Evolutionary conservation across 2,888 invertebrate genomes (phyloP), one percentile per base, ranked within the genome.

Genomic region (Caenorhabditis japonica): DNA sequence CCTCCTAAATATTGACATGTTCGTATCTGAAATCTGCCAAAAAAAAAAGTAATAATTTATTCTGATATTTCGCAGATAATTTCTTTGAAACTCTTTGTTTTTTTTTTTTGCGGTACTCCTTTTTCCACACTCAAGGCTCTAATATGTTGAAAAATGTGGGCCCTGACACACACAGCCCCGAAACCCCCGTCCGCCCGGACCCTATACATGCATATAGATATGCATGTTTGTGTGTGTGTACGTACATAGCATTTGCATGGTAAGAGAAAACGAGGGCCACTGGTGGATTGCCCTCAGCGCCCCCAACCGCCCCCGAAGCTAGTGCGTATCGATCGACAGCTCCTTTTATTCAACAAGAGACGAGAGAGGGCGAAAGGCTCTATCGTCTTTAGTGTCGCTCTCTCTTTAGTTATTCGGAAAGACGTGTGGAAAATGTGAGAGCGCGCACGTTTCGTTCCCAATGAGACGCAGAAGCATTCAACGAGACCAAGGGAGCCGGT

Each of bases 241-340:
- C 68, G 56, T 51, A 56, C 43, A 66, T 56, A 69, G 59, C 69
- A 69, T 69, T 69, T 69, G 69, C 69, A 69, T 69, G 69, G 69
- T 60, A 59, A 59, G 51, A 59, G 60, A 60, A 46, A 60, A 60
- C 43, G 69, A 47, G 56, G 53, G n/a, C 38, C 33, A 53, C 55
- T 55, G 64, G 61, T 53, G 69, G 46, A 58, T 70, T 56, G 60
- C 53, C 69, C 59, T 69, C 68, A 68, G 46, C 47, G 69, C 69
- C 46, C 41, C 41, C 60, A 36, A 10, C 41, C 53, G 15, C 15
- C 43, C 25, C 53, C 19, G 17, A 10, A 36, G n/a, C 39, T 46
- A 39, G 53, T 34, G 62, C 53, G 53, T 64, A 61, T 61, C 56
- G 43, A 70, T 70, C 61, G 49, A 36, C n/a, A 30, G 56, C n/a